These are phyloP conservation scores for Leptopilina boulardi DNA, from an alignment of 1,140 invertebrate genomes.

Conservation along the genomic window DNA sequence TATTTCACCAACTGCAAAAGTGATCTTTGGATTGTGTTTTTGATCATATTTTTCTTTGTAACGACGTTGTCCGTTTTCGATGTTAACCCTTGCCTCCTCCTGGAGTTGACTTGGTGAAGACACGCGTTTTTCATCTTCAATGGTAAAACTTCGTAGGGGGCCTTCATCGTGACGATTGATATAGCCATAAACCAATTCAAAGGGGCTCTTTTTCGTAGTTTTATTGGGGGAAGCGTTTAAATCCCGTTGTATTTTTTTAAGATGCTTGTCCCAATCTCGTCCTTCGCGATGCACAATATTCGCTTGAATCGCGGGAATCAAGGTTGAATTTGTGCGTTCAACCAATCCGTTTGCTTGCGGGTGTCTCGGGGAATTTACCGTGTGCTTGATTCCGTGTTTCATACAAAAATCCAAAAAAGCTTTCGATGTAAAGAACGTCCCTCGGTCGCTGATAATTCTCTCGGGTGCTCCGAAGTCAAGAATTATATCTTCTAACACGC, in stretches of 20 bases:
- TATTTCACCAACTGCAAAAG: not conserved
- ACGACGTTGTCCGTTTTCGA: not conserved
- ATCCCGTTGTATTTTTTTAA: not conserved
- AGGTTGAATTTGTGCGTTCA: conserved; percentile 40
- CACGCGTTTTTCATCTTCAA: not conserved
- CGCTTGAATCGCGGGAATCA: conserved; percentile 5
- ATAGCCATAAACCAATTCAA: not conserved
- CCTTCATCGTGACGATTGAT: not conserved
- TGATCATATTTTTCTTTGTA: not conserved
- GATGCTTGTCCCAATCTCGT: not conserved
- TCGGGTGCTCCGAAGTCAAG: too few relatives aligned
- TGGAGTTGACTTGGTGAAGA: too few relatives aligned
- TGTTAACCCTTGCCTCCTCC: too few relatives aligned
- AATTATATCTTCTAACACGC: too few relatives aligned
- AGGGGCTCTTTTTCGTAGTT: not conserved
- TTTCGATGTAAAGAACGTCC: too few relatives aligned
- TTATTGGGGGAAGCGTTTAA: not conserved
- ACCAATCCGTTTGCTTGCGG: conserved; percentile 57
- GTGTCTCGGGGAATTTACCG: conserved; percentile 54
- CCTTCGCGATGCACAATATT: not conserved
- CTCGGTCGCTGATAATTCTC: too few relatives aligned
- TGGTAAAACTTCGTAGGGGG: not conserved
- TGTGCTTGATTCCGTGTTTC: conserved; percentile 54
- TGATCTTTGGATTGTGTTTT: not conserved
- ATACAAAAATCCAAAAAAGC: conserved; percentile 38